A percentile compares a stretch with the other conserved stretches of the same genome.
phyloP scores from a whole-genome alignment of 2,888 invertebrate genomes.

The Hemaris fuciformis region DNA sequence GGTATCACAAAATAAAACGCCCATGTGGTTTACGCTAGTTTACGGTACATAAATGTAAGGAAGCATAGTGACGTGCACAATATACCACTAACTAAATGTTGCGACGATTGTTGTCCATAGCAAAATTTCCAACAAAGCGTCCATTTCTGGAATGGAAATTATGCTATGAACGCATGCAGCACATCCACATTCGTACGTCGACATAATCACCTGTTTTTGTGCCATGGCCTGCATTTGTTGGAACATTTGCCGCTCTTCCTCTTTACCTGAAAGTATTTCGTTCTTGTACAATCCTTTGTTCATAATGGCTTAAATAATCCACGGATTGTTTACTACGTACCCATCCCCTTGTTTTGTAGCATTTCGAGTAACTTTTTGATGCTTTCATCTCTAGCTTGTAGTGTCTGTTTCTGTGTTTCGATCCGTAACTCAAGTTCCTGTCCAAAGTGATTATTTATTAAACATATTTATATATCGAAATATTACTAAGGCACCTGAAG shows the following conservation, averaged over 20 bases:
- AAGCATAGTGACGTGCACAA: conserved; percentile 74
- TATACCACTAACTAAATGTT: conserved; percentile 51
- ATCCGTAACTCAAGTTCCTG: conserved; percentile 97
- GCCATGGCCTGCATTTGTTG: conserved; percentile 98
- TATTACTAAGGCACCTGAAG: neutral
- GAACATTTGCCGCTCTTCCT: conserved; percentile 97
- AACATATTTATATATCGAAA: conserved; percentile 3
- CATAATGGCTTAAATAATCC: conserved; percentile 20
- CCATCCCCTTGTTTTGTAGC: conserved; percentile 98
- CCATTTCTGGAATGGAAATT: conserved; percentile 36
- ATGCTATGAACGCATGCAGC: conserved; percentile 51
- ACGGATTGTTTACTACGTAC: conserved; percentile 80
- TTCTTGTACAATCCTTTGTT: conserved; percentile 62
- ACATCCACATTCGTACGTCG: conserved; percentile 34
- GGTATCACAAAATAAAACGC: conserved; percentile 82
- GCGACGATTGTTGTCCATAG: conserved; percentile 22
- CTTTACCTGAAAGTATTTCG: conserved; percentile 88
- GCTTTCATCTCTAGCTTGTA: conserved; percentile 97
- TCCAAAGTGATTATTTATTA: conserved; percentile 35
- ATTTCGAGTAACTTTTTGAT: conserved; percentile 99
- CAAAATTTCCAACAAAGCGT: conserved; percentile 47
- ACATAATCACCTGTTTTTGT: conserved; percentile 92
- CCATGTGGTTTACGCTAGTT: conserved; percentile 68
- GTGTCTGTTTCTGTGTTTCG: conserved; percentile 98
- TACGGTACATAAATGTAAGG: conserved; percentile 31